phyloP scores from a whole-genome alignment of 2,797 vertebrate genomes.

The Triplophysa bombifrons region DNA sequence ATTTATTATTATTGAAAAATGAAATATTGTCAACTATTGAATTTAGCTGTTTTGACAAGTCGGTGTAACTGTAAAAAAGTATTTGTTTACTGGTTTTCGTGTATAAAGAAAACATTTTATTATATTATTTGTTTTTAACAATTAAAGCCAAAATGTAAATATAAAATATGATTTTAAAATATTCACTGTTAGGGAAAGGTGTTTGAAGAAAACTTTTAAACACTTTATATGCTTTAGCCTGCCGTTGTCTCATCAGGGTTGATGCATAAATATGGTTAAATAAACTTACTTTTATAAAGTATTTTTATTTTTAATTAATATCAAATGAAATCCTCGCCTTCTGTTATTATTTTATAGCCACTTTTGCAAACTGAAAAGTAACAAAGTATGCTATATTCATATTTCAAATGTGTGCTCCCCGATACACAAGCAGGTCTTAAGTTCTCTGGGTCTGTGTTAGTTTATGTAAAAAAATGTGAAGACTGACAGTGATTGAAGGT shows the following conservation, averaged over 20 bases:
- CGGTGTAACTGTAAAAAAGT: neutral
- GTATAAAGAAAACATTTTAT: too few relatives aligned
- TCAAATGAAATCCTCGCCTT: neutral
- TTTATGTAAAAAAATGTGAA: conserved; percentile 48
- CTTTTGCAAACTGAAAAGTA: neutral
- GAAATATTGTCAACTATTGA: neutral
- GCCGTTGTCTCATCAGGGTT: neutral
- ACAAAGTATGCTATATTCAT: neutral
- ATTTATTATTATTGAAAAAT: neutral
- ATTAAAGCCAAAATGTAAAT: neutral
- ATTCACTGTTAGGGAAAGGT: neutral
- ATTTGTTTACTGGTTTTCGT: neutral
- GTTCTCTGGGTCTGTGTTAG: conserved; percentile 42
- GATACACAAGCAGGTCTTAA: neutral
- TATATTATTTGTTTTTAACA: neutral
- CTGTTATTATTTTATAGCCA: neutral
- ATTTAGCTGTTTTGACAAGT: neutral
- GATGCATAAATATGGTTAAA: neutral
- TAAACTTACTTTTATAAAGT: neutral
- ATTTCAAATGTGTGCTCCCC: conserved; percentile 5
- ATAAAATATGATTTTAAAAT: neutral
- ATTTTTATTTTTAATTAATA: neutral
- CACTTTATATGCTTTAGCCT: too few relatives aligned
- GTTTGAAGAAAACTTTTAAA: neutral
- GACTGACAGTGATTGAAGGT: conserved; percentile 58